Base-by-base conservation (phyloP, 2,888 invertebrate species). In the Leptarthrus brevirostris region DNA sequence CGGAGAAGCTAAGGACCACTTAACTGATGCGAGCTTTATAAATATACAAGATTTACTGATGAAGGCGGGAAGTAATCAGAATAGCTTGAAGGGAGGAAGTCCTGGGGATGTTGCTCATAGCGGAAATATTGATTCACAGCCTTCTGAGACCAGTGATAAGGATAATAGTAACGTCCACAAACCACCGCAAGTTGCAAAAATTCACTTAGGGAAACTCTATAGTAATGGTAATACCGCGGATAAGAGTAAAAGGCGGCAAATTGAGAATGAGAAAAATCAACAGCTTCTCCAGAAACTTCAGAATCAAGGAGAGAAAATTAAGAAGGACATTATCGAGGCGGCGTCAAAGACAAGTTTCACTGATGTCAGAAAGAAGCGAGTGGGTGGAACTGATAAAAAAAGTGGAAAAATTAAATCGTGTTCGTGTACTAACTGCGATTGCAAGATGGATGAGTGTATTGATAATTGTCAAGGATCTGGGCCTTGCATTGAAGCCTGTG, bases 1-100 rank as follows among this genome's bases (percentile, higher is more conserved):
- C 14, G 36, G 20, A 36, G 61, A 61, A 36, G 61, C 26, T 61
- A 61, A 61, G 61, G 40, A 36, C 61, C 61, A 61, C 40, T 61
- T 61, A 61, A 61, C 61, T 44, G 40, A 61, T 61, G 40, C 8
- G 40, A 18, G 14, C 36, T 36, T 40, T 24, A 61, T 44, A 40
- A 40, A 20, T 61, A 2, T 22, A 20, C 40, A 18, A 22, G 36
- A 61, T 61, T 56, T 30, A 4, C 14, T 30, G 56, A 40, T 12
- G 40, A 40, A 20, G 22, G 40, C 20, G 22, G 36, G 14, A 61
- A 40, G 18, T 20, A 61, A 61, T 40, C 40, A 61, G 18, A 40
- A 5, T 16, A 22, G 2, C 40, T 16, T 53, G 10, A 4, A 22
- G n/a, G 12, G 14, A 12, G 22, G 34, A 12, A 1, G 16, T 18